phyloP scores from a whole-genome alignment of 1,140 invertebrate genomes.

The Formica exsecta region DNA sequence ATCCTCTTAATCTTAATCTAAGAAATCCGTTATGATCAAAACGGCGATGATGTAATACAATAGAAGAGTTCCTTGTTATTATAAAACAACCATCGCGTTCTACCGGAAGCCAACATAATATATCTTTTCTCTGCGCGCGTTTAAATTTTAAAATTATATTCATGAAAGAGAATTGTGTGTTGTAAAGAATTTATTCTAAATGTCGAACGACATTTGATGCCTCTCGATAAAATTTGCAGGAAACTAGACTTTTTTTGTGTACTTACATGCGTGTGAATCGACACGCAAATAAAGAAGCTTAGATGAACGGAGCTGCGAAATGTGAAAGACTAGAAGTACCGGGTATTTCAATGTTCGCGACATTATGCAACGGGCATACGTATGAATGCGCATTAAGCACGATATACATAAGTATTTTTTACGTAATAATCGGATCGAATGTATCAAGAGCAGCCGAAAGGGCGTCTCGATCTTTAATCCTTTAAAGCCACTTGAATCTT shows the following conservation, averaged over 20 bases:
- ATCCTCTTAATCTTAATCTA: not conserved
- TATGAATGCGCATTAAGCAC: not conserved
- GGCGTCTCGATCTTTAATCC: not conserved
- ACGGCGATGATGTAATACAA: no score
- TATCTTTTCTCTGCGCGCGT: not conserved
- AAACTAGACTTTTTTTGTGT: no score
- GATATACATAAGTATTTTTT: conserved; percentile 33
- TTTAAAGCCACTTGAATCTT: not conserved
- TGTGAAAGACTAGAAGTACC: not conserved
- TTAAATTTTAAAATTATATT: conserved; percentile 23
- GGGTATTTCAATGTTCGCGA: not conserved
- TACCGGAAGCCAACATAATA: not conserved
- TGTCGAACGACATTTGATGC: not conserved
- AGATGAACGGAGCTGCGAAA: not conserved
- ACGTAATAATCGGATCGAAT: conserved; percentile 12
- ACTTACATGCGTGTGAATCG: not conserved
- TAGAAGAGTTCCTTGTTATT: not conserved
- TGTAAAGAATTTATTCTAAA: not conserved
- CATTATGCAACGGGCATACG: conserved; percentile 17
- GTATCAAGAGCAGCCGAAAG: not conserved
- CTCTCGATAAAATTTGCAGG: not conserved
- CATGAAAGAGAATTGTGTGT: not conserved
- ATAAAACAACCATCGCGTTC: not conserved
- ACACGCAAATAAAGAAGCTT: not conserved
- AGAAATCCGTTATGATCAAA: not conserved